phyloP scores from a whole-genome alignment of 2,113 vertebrate species.

The Sula dactylatra region DNA sequence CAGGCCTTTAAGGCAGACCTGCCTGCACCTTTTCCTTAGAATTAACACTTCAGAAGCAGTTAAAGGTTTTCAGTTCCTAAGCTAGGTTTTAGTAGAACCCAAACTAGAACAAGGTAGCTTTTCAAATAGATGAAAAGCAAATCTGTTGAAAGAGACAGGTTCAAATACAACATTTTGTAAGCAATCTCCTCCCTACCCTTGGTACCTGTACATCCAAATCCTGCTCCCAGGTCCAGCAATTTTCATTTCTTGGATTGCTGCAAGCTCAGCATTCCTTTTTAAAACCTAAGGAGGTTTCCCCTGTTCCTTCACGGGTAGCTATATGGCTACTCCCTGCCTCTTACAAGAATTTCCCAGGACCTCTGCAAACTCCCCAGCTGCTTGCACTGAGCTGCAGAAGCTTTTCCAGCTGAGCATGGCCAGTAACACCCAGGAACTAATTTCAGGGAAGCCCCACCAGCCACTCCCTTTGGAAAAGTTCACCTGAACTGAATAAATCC shows the following conservation, averaged over 20 bases:
- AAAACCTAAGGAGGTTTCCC: neutral
- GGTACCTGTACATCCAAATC: neutral
- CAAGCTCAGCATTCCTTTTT: neutral
- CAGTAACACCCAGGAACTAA: neutral
- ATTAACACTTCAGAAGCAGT: neutral
- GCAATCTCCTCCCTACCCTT: neutral
- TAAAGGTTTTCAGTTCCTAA: neutral
- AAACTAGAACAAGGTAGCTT: neutral
- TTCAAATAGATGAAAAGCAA: neutral
- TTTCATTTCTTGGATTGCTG: neutral
- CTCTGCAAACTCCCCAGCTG: neutral
- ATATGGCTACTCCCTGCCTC: neutral
- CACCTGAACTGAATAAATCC: neutral
- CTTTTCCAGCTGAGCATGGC: neutral
- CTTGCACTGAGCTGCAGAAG: neutral
- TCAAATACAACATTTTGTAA: neutral
- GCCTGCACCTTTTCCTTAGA: neutral
- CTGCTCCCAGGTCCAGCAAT: neutral
- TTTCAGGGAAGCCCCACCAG: neutral
- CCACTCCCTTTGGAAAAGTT: neutral
- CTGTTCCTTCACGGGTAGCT: accelerated
- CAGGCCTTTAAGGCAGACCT: neutral
- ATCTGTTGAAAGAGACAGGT: neutral
- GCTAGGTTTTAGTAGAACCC: neutral
- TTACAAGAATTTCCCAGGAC: neutral